Base-by-base conservation (phyloP, 2,113 vertebrate genomes). In the Grammomys dolichurus region DNA sequence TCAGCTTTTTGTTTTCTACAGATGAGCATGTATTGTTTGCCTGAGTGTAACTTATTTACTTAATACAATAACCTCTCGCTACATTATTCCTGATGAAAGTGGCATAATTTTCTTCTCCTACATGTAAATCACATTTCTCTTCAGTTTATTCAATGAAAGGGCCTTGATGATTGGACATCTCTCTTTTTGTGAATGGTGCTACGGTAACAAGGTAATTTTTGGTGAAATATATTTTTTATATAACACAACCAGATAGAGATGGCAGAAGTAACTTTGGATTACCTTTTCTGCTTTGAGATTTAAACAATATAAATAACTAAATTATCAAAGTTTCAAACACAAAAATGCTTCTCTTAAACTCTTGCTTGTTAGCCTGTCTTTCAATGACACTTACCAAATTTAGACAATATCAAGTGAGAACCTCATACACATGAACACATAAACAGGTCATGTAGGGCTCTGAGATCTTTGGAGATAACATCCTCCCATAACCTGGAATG, bases 261-360 rank as follows among this genome's bases (percentile, higher is more conserved):
- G 65, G 9, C 60, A 73, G 81, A 91, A 87, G 81, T 6, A 46
- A 1, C 5, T 93, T 96, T 65, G 28, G 4, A 87, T 65, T 67
- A 12, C 95, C 86, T 82, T 81, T 81, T 51, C 78, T 89, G 60
- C 28, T 87, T 96, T 93, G 73, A 86, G 24, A 94, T 89, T 95
- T 89, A 85, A 94, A 54, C 56, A 89, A 94, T 73, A 63, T 89
- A 96, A 92, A 80, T 20, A 69, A 89, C 4, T 51, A 91, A 87
- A 3, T 91, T 3, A 89, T 73, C 17, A 80, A 82, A 91, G 40
- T 48, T 36, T 36, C 4, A 92, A 93, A 93, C 87, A 8, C 70
- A 1, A 78, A 22, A 63, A 40, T 54, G 2, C 1, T 54, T 73
- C 89, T 88, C 48, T 63, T 80, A 95, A 96, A 24, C 56, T 12